Conservation (phyloP, 2,113 vertebrate species). For the Ia io region DNA sequence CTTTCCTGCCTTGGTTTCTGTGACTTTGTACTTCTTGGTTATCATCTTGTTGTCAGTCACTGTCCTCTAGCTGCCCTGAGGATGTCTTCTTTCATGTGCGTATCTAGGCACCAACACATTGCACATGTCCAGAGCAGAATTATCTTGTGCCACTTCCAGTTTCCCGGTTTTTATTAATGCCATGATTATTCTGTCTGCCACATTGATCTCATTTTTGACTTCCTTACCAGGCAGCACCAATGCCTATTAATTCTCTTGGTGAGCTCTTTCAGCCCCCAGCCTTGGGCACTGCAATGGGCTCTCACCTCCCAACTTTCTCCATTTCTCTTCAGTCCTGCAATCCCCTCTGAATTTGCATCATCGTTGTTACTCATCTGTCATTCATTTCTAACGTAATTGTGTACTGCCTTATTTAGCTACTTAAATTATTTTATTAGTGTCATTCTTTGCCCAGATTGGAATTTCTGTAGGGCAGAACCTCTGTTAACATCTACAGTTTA, state of each 20-base stretch:
- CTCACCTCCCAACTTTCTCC: neutral
- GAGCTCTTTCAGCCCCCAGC: neutral
- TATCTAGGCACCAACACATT: neutral
- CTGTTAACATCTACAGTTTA: neutral
- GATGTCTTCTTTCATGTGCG: neutral
- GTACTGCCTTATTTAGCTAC: neutral
- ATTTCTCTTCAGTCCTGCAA: neutral
- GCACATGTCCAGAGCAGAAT: neutral
- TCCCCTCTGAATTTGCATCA: neutral
- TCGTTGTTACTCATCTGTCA: neutral
- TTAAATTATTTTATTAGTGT: neutral
- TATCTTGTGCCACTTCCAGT: neutral
- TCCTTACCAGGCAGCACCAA: neutral
- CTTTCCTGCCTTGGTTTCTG: neutral
- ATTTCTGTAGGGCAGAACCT: neutral
- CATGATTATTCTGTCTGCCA: neutral
- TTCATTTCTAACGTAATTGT: neutral
- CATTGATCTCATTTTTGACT: neutral
- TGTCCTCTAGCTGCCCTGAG: neutral
- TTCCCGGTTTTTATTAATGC: slow-evolving; percentile 1
- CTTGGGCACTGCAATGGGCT: too few relatives aligned
- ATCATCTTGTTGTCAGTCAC: neutral
- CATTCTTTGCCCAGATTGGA: neutral
- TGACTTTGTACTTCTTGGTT: slow-evolving; percentile 30
- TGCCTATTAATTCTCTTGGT: neutral